Percentiles rank a stretch among this genome's conserved stretches.
These are phyloP conservation scores for Heliornis fulica DNA, from an alignment of 2,113 vertebrate species.

Conservation along the genomic window DNA sequence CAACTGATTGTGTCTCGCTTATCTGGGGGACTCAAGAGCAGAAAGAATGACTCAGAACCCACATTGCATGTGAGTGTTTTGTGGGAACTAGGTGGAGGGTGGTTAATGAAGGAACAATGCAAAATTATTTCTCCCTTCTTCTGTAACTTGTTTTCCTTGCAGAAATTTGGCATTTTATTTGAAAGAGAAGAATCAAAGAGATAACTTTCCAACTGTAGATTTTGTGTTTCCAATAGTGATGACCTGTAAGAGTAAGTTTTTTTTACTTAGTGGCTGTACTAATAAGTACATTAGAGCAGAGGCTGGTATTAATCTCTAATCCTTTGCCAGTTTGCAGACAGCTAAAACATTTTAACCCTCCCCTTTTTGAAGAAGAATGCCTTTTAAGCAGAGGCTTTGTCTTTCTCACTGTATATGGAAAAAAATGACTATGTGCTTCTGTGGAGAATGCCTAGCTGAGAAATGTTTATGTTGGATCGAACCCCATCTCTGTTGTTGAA, in stretches of 20 bases:
- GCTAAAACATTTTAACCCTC: not conserved
- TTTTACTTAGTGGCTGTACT: not conserved
- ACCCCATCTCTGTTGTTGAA: conserved; percentile 75
- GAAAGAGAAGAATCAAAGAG: not conserved
- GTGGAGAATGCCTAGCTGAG: conserved; percentile 69
- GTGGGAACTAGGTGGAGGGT: not conserved
- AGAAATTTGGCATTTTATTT: not conserved
- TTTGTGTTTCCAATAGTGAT: not conserved
- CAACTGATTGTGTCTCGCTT: not conserved
- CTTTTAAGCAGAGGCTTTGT: conserved; percentile 79
- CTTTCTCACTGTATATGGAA: conserved; percentile 81
- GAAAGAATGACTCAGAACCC: not conserved
- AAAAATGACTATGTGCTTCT: conserved; percentile 74
- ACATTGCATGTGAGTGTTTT: not conserved
- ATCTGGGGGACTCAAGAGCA: not conserved
- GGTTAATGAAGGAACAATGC: not conserved
- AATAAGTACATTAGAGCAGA: not conserved
- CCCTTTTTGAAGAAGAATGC: conserved; percentile 47
- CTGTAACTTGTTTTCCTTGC: not conserved
- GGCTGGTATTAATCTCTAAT: not conserved
- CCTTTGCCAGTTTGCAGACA: not conserved
- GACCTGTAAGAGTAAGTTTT: not conserved
- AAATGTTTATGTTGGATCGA: conserved; percentile 80
- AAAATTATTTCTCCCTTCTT: not conserved
- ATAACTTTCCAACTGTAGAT: not conserved